Conservation (phyloP, 2,888 invertebrate genomes). For the Hirtodrosophila trivittata region DNA sequence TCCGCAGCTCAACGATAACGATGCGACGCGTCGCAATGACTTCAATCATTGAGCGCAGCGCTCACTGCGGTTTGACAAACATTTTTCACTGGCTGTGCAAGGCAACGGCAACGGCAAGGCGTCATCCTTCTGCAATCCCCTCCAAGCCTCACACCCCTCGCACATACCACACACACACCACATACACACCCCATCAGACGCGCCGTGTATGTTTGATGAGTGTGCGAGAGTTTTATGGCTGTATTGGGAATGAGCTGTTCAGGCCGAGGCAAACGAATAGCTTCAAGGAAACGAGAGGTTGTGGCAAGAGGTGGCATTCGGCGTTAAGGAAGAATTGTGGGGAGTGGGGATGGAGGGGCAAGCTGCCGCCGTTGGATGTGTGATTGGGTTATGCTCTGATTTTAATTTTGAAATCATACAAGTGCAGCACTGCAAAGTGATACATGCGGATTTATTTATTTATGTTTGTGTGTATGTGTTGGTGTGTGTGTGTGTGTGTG, state of each 20-base stretch:
- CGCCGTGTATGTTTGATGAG: conserved; percentile 71
- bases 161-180: conserved; percentile 11
- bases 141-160: conserved; percentile 1
- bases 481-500: conserved; percentile 14
- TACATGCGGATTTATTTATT: conserved; percentile 72
- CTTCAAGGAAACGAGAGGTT: conserved; percentile 34
- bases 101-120: conserved; percentile 28
- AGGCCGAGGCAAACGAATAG: conserved; percentile 35
- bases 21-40: conserved; percentile 68
- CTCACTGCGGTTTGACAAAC: conserved; percentile 77
- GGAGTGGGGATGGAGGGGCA: not conserved
- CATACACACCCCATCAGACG: conserved; percentile 18
- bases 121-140: conserved; percentile 17
- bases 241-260: conserved; percentile 72
- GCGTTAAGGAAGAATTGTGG: too few relatives aligned
- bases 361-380: conserved; percentile 13
- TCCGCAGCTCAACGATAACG: conserved; percentile 56
- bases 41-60: conserved; percentile 73
- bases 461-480: conserved; percentile 39
- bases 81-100: conserved; percentile 73
- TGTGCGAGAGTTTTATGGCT: conserved; percentile 76
- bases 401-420: conserved; percentile 77
- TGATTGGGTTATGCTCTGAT: conserved; percentile 77
- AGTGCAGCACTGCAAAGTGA: conserved; percentile 65
- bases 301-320: not conserved